Percentiles rank a stretch among this genome's conserved stretches.
phyloP scores from a whole-genome alignment of 2,113 vertebrate species.

The Panurus biarmicus region DNA sequence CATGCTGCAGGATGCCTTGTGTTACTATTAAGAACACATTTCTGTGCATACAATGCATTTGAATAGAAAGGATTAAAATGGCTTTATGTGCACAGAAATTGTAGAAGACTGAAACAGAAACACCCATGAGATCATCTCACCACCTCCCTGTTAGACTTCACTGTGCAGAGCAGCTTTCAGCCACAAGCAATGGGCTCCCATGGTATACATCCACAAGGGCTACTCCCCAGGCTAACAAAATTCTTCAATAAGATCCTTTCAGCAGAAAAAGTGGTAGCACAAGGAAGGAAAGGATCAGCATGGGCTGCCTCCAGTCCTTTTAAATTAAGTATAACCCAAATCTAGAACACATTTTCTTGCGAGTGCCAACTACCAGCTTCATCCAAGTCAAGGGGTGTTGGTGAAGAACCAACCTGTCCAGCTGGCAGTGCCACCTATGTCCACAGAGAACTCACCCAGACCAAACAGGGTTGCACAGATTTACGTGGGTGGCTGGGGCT shows the following conservation, averaged over 20 bases:
- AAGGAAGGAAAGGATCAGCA: neutral
- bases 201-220: neutral
- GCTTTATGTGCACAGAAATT: neutral
- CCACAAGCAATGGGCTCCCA: neutral
- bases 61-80: neutral
- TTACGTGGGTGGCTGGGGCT: rapidly evolving
- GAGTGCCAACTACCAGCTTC: neutral
- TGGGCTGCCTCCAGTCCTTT: neutral
- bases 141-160: neutral
- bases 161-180: neutral
- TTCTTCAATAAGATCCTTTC: neutral
- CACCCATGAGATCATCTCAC: neutral
- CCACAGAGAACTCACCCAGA: neutral
- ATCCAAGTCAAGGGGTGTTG: neutral
- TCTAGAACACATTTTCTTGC: neutral
- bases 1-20: neutral
- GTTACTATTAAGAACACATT: neutral
- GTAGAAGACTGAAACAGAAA: neutral
- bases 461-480: neutral
- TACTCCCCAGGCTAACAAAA: neutral
- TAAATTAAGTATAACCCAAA: neutral
- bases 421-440: rapidly evolving
- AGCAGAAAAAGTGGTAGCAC: neutral
- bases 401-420: neutral
- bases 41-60: neutral